Base-by-base conservation (phyloP, 2,888 invertebrate species). In the Conistra vaccinii region DNA sequence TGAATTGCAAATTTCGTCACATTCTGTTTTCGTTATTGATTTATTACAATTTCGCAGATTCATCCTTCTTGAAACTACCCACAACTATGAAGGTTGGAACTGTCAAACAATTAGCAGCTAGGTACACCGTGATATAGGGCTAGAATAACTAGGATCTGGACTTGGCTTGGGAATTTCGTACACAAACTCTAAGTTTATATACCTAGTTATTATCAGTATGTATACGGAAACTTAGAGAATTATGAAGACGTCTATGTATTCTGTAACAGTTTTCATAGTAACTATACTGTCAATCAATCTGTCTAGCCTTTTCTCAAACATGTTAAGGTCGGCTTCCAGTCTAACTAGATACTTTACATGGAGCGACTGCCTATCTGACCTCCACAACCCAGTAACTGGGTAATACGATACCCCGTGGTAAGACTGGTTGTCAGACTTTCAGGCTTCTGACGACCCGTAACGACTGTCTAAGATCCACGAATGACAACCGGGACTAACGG, bases 51-150 rank as follows among this genome's bases (percentile, higher is more conserved):
- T 45, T 78, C 10, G 26, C 39, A 12, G 14, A 80, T 17, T 79
- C 17, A 70, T 3, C 26, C 32, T 51, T 23, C 17, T 51, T 42
- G 48, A 79, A 57, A 70, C 23, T 55, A 9, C 55, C 23, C 1
- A 45, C 35, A 39, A 74, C 65, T 74, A 29, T 39, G 26, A 55
- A 14, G 20, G 39, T 51, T 58, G 62, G 32, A 81, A 81, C 65
- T 76, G 82, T 81, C 77, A 32, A 48, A 76, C 55, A 55, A 81
- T 81, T 66, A 55, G 48, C 23, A 29, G 14, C 12, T 75, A 42
- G 35, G 23, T 45, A 45, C 12, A 48, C 45, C 42, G 1, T 51
- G 23, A 45, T 53, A 62, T 26, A 51, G 23, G 14, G 23, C 42
- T 45, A 26, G 45, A 60, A 60, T 45, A 58, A 75, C 29, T 53